Evolutionary conservation across 92 coral and sea anemone genomes (phyloP).

Genomic region (Zoanthus gigantus): DNA sequence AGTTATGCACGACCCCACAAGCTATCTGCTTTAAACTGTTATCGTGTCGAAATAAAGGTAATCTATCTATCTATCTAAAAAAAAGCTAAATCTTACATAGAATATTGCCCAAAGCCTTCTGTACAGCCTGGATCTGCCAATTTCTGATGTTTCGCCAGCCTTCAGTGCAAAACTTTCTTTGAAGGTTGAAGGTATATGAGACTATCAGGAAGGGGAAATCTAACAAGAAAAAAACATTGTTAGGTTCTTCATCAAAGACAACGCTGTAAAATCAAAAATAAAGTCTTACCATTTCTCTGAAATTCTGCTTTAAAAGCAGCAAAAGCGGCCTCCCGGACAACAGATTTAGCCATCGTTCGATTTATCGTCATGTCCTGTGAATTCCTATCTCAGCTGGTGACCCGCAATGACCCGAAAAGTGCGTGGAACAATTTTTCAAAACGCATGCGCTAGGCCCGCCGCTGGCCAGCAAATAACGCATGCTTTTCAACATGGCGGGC

Average conservation of each 20-base stretch:
- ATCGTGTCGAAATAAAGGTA: no score
- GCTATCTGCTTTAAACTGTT: no score
- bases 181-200: slow-evolving; percentile 29
- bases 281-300: slow-evolving; percentile 48
- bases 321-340: slow-evolving; percentile 43
- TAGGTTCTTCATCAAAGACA: neutral
- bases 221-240: slow-evolving; percentile 1
- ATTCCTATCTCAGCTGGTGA: slow-evolving; percentile 2
- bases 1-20: no score
- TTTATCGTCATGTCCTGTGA: neutral
- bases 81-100: slow-evolving; percentile 53
- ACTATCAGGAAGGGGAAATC: slow-evolving; percentile 38
- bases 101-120: slow-evolving; percentile 51
- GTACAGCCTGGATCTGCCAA: slow-evolving; percentile 48
- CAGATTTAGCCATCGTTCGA: neutral
- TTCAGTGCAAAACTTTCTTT: slow-evolving; percentile 34
- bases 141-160: slow-evolving; percentile 43
- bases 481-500: slow-evolving; percentile 7
- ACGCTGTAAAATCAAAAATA: slow-evolving; percentile 1
- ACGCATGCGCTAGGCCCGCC: neutral
- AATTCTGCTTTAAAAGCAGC: slow-evolving; percentile 59
- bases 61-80: no score
- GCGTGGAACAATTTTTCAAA: neutral
- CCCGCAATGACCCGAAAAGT: neutral
- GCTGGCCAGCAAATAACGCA: neutral